Base-by-base conservation (phyloP, 2,113 vertebrate genomes). In the Notarius lentiginosus region DNA sequence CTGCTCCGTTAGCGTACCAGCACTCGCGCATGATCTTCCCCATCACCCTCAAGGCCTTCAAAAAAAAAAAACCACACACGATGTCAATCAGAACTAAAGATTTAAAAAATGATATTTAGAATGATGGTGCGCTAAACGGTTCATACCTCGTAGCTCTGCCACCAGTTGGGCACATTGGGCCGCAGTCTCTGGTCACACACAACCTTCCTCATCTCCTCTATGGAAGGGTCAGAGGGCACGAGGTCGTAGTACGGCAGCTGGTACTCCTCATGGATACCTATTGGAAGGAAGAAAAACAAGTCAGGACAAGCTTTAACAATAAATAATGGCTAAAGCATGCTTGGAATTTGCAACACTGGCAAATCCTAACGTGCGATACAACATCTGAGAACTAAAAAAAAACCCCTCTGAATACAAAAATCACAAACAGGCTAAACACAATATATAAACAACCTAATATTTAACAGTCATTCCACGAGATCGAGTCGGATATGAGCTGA, bases 11-110 rank as follows among this genome's bases (percentile, higher is more conserved):
- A 89, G 97, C 95, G 20, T 99, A 99, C 98, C 98, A 99, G 91
- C 98, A 99, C 93, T 99, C 98, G 0, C 97, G 94, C 98, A 99
- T 99, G 96, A 99, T 99, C 95, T 98, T 99, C 17, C 97, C 98
- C 98, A 99, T 99, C 88, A 99, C 97, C 34, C 97, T 96, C 24
- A 99, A 93, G 0, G 98, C 97, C 98, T 99, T 63, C 24, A 75
- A 5, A 65, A 27, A 77, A 76, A 27, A 27, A 30, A 56, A 15
- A 53, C 10, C 10, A 53, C 51, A 53, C 51, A 53, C 1, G 8
- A 27, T 60, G 30, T 4, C 8, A 5, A 76, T n/a, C 20, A 51
- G 11, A 51, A 51, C 11, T 53, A 18, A 9, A 30, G 56, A 27
- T 2, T 17, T 8, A 2, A 0, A 51, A 53, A 65, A n/a, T 14